Evolutionary conservation across 2,888 invertebrate genomes (phyloP), one percentile per base, ranked within the genome.

Genomic region (Sacculina carcini): DNA sequence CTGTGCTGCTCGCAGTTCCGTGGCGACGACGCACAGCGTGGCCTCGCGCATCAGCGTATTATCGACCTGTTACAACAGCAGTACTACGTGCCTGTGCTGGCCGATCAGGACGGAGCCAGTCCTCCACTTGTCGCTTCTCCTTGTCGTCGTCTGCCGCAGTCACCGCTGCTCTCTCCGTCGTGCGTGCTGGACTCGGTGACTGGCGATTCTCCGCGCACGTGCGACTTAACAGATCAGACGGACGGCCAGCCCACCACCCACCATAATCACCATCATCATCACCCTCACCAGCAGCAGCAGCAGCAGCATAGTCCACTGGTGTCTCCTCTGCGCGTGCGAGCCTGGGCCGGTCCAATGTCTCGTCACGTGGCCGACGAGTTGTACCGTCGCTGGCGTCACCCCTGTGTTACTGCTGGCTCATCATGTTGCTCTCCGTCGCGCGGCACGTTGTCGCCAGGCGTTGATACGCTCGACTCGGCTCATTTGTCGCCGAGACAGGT

Each of bases 281-380:
- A 19, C 38, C 12, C 5, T 5, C 6, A 6, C 23, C 23, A 14
- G 2, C 39, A 39, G 39, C 21, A 24, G 12, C 39, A 21, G 14
- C 3, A 1, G 1, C 23, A 21, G 23, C 24, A 56, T 16, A 52
- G 52, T 40, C 53, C 56, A 1, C 10, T 53, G 34, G 60, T 61
- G 28, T 57, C 61, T 1, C 57, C 59, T 2, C 52, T 60, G 51
- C 56, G 56, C 29, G 59, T 66, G n/a, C 61, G 60, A 60, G 90
- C 89, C 0, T 78, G 78, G 66, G 90, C 89, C 9, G 92, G 92
- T 0, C 92, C 92, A 19, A 89, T 90, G 87, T 74, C 75, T 38
- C 76, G 77, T 55, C 68, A 70, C 14, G 73, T 74, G 51, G 86
- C 86, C 0, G 68, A 72, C 12, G 67, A 66, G 53, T 85, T 86